Base-by-base conservation (phyloP, 2,888 invertebrate species). In the Cacoxenus indagator region DNA sequence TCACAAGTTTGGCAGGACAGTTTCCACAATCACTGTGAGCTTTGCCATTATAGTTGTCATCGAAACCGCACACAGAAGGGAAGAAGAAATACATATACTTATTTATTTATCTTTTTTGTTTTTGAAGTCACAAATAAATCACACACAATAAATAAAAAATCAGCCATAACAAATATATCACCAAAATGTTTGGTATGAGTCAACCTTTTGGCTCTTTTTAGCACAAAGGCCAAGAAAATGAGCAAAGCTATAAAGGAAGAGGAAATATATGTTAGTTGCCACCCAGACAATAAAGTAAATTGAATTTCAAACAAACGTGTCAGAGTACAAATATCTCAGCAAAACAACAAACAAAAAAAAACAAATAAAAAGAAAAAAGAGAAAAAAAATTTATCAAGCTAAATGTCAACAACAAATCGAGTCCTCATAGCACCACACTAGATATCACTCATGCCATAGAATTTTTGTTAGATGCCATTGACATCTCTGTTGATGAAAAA, bases 311-410 rank as follows among this genome's bases (percentile, higher is more conserved):
- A 57, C 57, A 57, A 57, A 37, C 37, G 29, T 62, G 61, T 62
- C 61, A 62, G 45, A 24, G 61, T 62, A 31, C 45, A 8, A 11
- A 14, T 37, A 14, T 17, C 19, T 9, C 9, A 51, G 51, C 19
- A 51, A 43, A 43, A 43, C 8, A 8, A 51, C n/a, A 51, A 19
- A 51, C 2, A 51, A 14, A 51, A n/a, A 51, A 0, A 19, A 4
- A 19, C 51, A 51, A 17, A 51, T 51, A 51, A 51, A n/a, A 19
- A 48, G 48, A 48, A 48, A 48, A 14, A 17, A 17, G 19, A 19
- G 8, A 57, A 62, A 71, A 76, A 78, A n/a, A n/a, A n/a, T n/a
- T n/a, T 80, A 80, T 77, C 78, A 73, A 80, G 82, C 82, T 80
- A 74, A 78, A 82, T 82, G 81, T 70, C 75, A 75, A 65, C 73